Conservation (phyloP, 2,888 invertebrate genomes). For the Amitus sp. region DNA sequence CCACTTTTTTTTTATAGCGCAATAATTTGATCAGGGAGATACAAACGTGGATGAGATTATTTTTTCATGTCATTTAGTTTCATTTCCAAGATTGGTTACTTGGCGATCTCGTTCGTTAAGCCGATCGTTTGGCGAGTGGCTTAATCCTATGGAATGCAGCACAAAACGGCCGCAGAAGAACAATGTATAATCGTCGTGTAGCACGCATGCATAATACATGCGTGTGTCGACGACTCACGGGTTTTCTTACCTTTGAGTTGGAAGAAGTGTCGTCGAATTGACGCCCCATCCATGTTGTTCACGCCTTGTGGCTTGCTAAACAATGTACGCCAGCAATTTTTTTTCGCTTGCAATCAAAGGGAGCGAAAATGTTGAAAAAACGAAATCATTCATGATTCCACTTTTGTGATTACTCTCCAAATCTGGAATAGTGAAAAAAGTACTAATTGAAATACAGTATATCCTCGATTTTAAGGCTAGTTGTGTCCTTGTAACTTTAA, state of each 20-base stretch:
- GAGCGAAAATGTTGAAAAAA: too few relatives aligned
- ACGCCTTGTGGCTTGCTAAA: constrained; percentile 46
- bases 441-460: too few relatives aligned
- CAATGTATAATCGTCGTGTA: constrained; percentile 46
- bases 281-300: constrained; percentile 58
- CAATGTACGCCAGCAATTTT: constrained; percentile 30
- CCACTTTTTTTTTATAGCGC: too few relatives aligned
- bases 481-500: too few relatives aligned
- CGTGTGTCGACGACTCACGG: constrained; percentile 41
- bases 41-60: background rate
- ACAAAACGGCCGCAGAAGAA: constrained; percentile 36
- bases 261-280: constrained; percentile 58
- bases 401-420: too few relatives aligned
- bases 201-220: constrained; percentile 55
- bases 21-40: too few relatives aligned
- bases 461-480: too few relatives aligned
- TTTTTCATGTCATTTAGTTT: background rate
- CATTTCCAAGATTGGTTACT: background rate
- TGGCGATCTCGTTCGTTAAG: constrained; percentile 1
- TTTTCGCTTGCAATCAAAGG: too few relatives aligned
- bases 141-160: constrained; percentile 20
- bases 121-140: constrained; percentile 8
- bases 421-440: too few relatives aligned
- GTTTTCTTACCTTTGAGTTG: constrained; percentile 44
- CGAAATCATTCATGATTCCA: too few relatives aligned